A percentile compares a stretch with the other conserved stretches of the same genome.
These are phyloP conservation scores for Hexactinellida sp. DNA, from an alignment of 37 sponge, comb jelly and placozoan genomes.

Conservation along the genomic window DNA sequence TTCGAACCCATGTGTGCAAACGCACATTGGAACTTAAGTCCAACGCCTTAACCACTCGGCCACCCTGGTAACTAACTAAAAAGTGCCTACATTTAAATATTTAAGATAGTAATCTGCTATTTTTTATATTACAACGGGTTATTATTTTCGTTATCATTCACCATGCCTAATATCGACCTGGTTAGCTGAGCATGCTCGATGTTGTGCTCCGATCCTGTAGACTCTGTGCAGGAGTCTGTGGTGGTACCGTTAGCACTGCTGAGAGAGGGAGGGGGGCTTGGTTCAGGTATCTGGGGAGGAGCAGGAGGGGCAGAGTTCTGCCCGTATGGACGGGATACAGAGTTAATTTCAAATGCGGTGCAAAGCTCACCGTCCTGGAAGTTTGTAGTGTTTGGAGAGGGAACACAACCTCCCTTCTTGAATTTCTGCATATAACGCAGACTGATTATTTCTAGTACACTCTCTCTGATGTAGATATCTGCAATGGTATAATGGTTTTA, in stretches of 20 bases:
- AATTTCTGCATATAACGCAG: background rate
- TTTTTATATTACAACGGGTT: too few relatives aligned
- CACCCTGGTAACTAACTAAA: too few relatives aligned
- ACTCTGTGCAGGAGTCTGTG: background rate
- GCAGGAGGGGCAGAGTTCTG: background rate
- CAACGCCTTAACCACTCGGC: conserved; percentile 99
- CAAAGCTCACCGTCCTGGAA: background rate
- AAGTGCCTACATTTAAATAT: too few relatives aligned
- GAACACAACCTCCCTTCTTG: background rate
- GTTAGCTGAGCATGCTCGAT: background rate
- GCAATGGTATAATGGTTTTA: background rate
- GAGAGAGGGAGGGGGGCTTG: conserved; percentile 3
- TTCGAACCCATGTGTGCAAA: conserved; percentile 99
- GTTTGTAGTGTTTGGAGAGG: background rate
- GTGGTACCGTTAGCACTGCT: background rate
- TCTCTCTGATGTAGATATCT: conserved; percentile 4
- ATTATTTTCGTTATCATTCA: too few relatives aligned
- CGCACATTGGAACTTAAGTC: conserved; percentile 99
- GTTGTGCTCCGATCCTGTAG: background rate
- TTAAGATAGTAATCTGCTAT: too few relatives aligned
- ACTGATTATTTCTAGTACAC: background rate
- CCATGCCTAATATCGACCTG: too few relatives aligned
- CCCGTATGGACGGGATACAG: background rate
- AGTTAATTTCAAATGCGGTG: background rate
- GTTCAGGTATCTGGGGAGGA: background rate